These are phyloP conservation scores for Drosophila nr. fundita DNA, from an alignment of 2,888 invertebrate species.

Conservation along the genomic window DNA sequence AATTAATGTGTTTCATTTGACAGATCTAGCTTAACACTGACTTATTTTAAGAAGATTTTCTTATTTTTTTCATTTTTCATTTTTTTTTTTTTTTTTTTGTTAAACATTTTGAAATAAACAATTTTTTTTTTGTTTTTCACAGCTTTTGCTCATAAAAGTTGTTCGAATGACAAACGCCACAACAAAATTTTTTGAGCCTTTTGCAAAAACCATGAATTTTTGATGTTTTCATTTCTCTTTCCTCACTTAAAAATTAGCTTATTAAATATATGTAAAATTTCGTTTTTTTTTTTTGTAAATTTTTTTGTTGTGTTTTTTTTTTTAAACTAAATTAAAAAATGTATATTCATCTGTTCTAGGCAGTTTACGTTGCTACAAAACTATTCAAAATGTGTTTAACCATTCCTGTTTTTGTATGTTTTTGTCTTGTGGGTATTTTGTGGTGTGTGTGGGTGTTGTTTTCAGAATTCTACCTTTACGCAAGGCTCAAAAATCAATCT, in stretches of 20 bases:
- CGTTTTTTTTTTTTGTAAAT: constrained; percentile 6
- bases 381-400: constrained; percentile 63
- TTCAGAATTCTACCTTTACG: constrained; percentile 23
- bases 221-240: constrained; percentile 12
- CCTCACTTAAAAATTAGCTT: constrained; percentile 7
- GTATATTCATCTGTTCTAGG: constrained; percentile 75
- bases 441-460: constrained; percentile 1
- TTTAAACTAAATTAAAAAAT: constrained; percentile 66
- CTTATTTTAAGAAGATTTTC: constrained; percentile 8
- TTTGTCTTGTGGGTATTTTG: constrained; percentile 34
- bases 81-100: constrained; percentile 16
- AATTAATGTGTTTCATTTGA: constrained; percentile 32
- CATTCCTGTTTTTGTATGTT: constrained; percentile 47
- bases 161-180: constrained; percentile 49
- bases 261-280: constrained; percentile 9
- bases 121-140: constrained; percentile 40
- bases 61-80: constrained; percentile 6
- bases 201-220: constrained; percentile 49
- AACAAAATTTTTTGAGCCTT: constrained; percentile 47
- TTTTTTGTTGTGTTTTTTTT: constrained; percentile 39
- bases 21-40: constrained; percentile 56
- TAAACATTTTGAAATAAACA: constrained; percentile 35
- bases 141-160: constrained; percentile 46
- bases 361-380: constrained; percentile 78
- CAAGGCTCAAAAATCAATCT: constrained; percentile 65